Conservation (phyloP, 2,888 invertebrate species). For the Laothoe populi region DNA sequence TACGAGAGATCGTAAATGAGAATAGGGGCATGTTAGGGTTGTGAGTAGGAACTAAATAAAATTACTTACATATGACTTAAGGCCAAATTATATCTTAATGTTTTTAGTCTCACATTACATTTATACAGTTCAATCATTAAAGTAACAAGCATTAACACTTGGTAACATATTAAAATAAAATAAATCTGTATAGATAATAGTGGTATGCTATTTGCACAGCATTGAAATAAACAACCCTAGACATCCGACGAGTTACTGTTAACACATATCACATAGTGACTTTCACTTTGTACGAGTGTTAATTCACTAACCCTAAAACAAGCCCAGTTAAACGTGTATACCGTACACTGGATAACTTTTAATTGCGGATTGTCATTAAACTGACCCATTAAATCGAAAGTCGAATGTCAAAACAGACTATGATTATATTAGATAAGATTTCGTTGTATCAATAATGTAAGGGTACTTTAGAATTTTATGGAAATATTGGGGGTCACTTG, state of each 20-base stretch:
- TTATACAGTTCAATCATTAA: no score
- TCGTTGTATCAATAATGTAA: neutral
- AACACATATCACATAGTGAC: slow-evolving; percentile 29
- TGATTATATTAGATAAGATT: no score
- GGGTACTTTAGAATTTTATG: no score
- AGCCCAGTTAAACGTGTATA: slow-evolving; percentile 7
- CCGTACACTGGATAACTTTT: slow-evolving; percentile 3
- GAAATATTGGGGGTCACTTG: no score
- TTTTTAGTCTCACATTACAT: no score
- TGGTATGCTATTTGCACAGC: neutral
- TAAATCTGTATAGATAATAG: neutral
- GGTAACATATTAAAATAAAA: neutral
- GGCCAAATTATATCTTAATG: no score
- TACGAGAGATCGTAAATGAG: slow-evolving; percentile 49
- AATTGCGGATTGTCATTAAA: slow-evolving; percentile 17
- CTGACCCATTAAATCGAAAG: neutral
- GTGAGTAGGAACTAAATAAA: slow-evolving; percentile 15
- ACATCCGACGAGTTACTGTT: slow-evolving; percentile 28
- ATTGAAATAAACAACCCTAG: slow-evolving; percentile 15
- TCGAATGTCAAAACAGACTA: neutral
- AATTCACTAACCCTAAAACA: slow-evolving; percentile 24
- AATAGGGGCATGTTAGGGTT: slow-evolving; percentile 41
- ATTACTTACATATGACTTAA: neutral
- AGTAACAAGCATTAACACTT: no score
- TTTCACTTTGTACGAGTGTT: slow-evolving; percentile 30